Percentiles rank a stretch among this genome's conserved stretches.
Conservation (phyloP, 2,888 invertebrate species). For the Lacanobia wlatinum region DNA sequence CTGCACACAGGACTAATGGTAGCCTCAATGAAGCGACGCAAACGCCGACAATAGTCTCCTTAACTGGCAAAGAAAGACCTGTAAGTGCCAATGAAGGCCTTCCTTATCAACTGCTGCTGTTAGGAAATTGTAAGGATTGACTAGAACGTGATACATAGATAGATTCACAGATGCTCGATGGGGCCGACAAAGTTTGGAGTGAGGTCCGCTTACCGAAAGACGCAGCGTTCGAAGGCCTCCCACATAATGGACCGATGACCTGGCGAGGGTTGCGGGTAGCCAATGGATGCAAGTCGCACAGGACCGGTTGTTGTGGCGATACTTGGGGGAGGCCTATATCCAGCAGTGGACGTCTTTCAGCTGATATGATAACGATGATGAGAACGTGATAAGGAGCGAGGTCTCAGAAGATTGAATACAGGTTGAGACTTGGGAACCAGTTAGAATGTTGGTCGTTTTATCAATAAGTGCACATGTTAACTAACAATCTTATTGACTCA, state of each 20-base stretch:
- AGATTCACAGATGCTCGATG: no score
- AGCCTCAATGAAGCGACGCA: slow-evolving; percentile 25
- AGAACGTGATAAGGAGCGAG: slow-evolving; percentile 5
- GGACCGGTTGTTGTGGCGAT: no score
- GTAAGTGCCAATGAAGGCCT: slow-evolving; percentile 34
- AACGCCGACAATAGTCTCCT: slow-evolving; percentile 35
- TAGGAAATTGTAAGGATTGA: background rate
- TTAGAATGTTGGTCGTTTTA: background rate
- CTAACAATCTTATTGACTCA: background rate
- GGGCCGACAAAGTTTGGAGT: no score
- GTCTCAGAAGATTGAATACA: background rate
- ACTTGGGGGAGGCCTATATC: no score
- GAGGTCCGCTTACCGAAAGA: no score
- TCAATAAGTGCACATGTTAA: background rate
- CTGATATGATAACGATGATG: no score
- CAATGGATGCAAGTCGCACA: no score
- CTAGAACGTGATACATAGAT: background rate
- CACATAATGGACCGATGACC: no score
- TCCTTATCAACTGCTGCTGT: slow-evolving; percentile 35
- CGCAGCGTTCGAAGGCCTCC: no score
- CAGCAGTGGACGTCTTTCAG: no score
- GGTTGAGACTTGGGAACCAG: background rate
- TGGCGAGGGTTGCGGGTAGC: no score
- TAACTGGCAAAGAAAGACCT: slow-evolving; percentile 51
- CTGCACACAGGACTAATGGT: slow-evolving; percentile 15